Conservation (phyloP, 2,888 invertebrate genomes). For the Steinernema carpocapsae region DNA sequence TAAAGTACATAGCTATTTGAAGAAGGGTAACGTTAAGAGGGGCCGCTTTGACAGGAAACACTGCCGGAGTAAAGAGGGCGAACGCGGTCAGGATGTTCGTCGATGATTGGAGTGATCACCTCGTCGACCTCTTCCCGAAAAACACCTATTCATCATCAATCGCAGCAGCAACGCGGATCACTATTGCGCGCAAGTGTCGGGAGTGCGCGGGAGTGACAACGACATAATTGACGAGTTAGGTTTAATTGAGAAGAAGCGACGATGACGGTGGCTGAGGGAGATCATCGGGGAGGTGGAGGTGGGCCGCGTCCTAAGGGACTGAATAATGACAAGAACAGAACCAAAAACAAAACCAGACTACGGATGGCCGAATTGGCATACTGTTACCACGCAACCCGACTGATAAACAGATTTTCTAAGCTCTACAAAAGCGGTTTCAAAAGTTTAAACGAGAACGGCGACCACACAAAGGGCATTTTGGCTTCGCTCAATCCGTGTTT, state of each 20-base stretch:
- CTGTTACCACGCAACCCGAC: constrained; percentile 18
- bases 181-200: constrained; percentile 32
- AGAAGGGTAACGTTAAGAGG: not conserved
- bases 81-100: too few species aligned
- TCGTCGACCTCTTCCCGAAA: constrained; percentile 16
- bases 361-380: not conserved
- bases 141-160: constrained; percentile 32
- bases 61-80: too few species aligned
- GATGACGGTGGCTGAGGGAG: not conserved
- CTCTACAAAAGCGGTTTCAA: too few species aligned
- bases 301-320: not conserved
- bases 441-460: too few species aligned
- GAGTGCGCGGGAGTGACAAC: constrained; percentile 11
- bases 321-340: not conserved
- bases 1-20: not conserved
- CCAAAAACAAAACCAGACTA: not conserved
- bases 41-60: too few species aligned
- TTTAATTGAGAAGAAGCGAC: not conserved
- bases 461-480: too few species aligned
- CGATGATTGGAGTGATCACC: constrained; percentile 6
- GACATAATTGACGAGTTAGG: constrained; percentile 31
- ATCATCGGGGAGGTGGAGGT: not conserved
- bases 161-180: not conserved
- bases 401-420: too few species aligned
- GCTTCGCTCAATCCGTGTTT: too few species aligned